Evolutionary conservation across 2,888 invertebrate genomes (phyloP), one percentile per base, ranked within the genome.

Genomic region (Oxytorus armatus): DNA sequence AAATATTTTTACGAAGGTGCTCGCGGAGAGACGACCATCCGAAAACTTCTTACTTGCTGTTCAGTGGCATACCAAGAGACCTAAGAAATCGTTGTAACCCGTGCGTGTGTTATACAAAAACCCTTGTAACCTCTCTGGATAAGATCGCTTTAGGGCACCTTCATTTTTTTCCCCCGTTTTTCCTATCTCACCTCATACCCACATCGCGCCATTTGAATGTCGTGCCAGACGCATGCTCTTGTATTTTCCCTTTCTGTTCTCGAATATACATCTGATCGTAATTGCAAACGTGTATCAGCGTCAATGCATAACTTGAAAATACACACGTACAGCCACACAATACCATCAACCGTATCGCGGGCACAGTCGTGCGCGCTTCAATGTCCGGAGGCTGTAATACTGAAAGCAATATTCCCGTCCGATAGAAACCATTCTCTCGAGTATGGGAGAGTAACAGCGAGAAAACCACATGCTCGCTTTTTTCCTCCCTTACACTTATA

Each of bases 1-100:
- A 85, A 87, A 87, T 88, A 88, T 87, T 88, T 44, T 77, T 87
- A 86, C 84, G 82, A 82, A 79, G 75, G 73, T 76, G 65, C 73
- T 66, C 66, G 72, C 70, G 18, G 39, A 11, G 10, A 49, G 36
- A 14, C 61, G 36, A 44, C 68, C 51, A 23, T 63, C 44, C 51
- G 3, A 44, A 55, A 76, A 61, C 68, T 57, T 72, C 65, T 61
- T 59, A 59, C 36, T 70, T 33, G 44, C n/a, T 49, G n/a, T 36
- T 53, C 61, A 39, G 65, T 33, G 47, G 44, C 73, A 25, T 36
- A 33, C 23, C 29, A 51, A 72, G 39, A 57, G 63, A 70, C 65
- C 63, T 70, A 47, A 81, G 70, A 74, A 74, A 74, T 72, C 14
- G 44, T 68, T 49, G 61, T 42, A 63, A 51, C 36, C 39, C 49